phyloP scores from a whole-genome alignment of 2,888 invertebrate genomes.

The Eulithis testata region DNA sequence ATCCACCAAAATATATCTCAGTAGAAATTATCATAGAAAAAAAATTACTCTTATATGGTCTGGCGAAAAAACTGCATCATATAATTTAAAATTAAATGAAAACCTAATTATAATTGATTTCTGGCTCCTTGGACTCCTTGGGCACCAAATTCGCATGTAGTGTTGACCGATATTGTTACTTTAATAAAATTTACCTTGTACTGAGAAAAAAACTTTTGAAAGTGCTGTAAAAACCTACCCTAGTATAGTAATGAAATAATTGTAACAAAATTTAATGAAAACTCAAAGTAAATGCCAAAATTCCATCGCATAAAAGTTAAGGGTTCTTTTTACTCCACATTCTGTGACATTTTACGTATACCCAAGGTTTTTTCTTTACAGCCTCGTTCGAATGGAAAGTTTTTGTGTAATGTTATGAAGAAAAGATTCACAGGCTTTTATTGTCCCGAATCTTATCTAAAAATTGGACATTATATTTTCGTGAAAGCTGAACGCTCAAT shows the following conservation, averaged over 20 bases:
- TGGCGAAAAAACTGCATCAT: too few species aligned
- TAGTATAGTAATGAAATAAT: not conserved
- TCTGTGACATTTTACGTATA: conserved; percentile 31
- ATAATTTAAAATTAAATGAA: too few species aligned
- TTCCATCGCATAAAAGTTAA: conserved; percentile 20
- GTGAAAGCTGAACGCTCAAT: not conserved
- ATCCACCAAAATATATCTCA: too few species aligned
- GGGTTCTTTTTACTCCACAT: conserved; percentile 20
- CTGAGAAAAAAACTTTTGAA: too few species aligned
- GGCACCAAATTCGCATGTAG: too few species aligned
- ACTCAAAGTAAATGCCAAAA: conserved; percentile 13
- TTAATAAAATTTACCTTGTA: too few species aligned
- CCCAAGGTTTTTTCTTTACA: conserved; percentile 22
- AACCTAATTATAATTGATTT: too few species aligned
- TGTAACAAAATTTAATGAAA: not conserved
- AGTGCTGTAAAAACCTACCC: not conserved
- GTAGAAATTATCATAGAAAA: too few species aligned
- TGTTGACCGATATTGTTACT: too few species aligned
- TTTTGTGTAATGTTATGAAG: conserved; percentile 21
- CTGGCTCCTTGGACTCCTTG: too few species aligned
- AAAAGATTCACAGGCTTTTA: conserved; percentile 13
- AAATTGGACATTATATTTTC: not conserved
- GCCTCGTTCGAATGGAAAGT: conserved; percentile 18
- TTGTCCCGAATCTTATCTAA: conserved; percentile 16
- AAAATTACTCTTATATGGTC: too few species aligned